A percentile compares a stretch with the other conserved stretches of the same genome.
Evolutionary conservation across 2,888 invertebrate genomes (phyloP).

Genomic region (Hirudinaria manillensis): DNA sequence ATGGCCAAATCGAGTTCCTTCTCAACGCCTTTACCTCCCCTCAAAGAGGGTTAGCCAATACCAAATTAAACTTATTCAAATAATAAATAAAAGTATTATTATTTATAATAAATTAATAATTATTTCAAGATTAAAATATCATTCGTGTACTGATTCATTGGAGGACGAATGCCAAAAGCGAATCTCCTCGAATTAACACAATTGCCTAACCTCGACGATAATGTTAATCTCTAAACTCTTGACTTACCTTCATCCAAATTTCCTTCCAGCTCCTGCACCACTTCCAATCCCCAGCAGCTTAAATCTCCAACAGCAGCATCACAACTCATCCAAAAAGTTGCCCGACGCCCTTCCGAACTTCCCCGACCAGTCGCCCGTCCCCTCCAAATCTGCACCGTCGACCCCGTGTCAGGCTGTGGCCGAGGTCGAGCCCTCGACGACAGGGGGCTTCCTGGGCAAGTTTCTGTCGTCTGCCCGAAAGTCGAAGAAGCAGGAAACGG

Average conservation of each 20-base stretch:
- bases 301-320: conserved; percentile 26
- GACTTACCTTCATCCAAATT: not conserved
- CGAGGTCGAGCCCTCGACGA: conserved; percentile 43
- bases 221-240: too few species aligned
- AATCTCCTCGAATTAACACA: too few species aligned
- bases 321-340: conserved; percentile 18
- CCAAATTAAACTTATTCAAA: too few species aligned
- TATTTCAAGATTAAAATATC: too few species aligned
- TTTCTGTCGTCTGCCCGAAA: conserved; percentile 5
- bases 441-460: conserved; percentile 11
- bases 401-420: conserved; percentile 36
- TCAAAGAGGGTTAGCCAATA: conserved; percentile 27
- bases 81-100: too few species aligned
- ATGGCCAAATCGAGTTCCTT: conserved; percentile 1
- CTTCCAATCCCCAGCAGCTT: conserved; percentile 38
- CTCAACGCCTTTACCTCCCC: not conserved
- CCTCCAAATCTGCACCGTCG: conserved; percentile 38
- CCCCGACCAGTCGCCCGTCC: conserved; percentile 21
- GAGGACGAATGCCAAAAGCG: too few species aligned
- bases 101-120: too few species aligned
- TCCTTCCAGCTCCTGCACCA: conserved; percentile 39
- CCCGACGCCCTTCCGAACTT: conserved; percentile 39
- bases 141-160: too few species aligned
- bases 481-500: not conserved
- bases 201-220: too few species aligned